Base-by-base conservation (phyloP, 2,113 vertebrate species). In the Pyxicephalus adspersus region DNA sequence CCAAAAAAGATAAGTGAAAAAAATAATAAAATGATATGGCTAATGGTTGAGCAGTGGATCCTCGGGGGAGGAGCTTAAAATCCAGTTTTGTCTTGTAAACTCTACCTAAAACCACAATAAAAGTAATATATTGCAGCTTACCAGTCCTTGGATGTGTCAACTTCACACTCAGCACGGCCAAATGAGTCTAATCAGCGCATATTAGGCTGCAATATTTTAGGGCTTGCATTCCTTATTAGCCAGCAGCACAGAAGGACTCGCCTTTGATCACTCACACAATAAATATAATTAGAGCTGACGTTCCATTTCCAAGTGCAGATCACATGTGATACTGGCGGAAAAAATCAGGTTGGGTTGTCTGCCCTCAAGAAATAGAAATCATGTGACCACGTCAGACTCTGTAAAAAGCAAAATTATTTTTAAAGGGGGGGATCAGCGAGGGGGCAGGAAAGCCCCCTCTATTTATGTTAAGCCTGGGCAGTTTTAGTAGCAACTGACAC, bases 361-460 rank as follows among this genome's bases (percentile, higher is more conserved):
- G 54, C 23, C 29, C 71, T 74, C 31, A 23, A n/a, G 3, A 23
- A 72, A 16, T 31, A 52, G 50, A 72, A 55, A 72, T 31, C 26
- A 70, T n/a, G 68, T 29, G 50, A 72, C 25, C 22, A 2, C 20
- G 19, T 55, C n/a, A 26, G 18, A 73, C 51, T 31, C 71, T 31
- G 38, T 58, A 34, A 20, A 9, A 18, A 31, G 51, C 19, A 22
- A 20, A 60, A 60, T 60, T 25, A 17, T 38, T 57, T 74, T 29
- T 74, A 74, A 74, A 58, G n/a, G 26, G 17, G 34, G 71, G 23
- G 25, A n/a, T 15, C 19, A 15, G 17, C 16, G 55, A 58, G 71
- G 19, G 57, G 28, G 58, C n/a, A 38, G 71, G 71, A 74, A 74
- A 74, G 54, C 71, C 71, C 71, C 71, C 22, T 38, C 26, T 18